Percentiles rank a stretch among this genome's conserved stretches.
Conservation (phyloP, 2,797 vertebrate genomes). For the Chelonia mydas region DNA sequence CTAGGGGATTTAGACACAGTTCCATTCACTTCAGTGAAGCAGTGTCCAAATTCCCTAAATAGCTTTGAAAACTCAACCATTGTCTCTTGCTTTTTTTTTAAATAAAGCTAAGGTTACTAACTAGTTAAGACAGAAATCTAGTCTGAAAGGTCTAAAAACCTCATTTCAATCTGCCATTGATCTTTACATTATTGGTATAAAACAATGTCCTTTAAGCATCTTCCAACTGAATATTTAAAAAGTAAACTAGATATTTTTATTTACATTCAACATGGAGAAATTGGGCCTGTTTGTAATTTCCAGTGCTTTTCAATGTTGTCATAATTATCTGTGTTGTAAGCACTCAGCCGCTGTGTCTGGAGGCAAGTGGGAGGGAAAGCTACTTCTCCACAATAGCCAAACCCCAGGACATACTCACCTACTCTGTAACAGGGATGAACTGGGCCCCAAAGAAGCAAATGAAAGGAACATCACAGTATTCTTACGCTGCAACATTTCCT, state of each 20-base stretch:
- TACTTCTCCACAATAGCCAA: background rate
- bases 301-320: background rate
- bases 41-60: background rate
- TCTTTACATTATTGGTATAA: background rate
- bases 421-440: background rate
- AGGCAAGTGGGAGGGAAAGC: background rate
- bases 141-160: background rate
- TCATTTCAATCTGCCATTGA: rapidly evolving
- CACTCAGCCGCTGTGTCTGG: background rate
- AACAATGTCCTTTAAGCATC: background rate
- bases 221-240: background rate
- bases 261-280: background rate
- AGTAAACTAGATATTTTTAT: background rate
- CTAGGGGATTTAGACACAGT: background rate
- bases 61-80: background rate
- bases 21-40: background rate
- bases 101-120: too few species aligned
- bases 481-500: background rate
- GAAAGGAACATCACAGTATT: background rate
- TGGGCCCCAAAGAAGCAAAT: background rate
- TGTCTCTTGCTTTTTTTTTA: background rate
- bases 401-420: background rate
- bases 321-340: background rate
- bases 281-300: background rate
- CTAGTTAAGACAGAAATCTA: background rate